Evolutionary conservation across 2,113 vertebrate species (phyloP), one percentile per base, ranked within the genome.

Genomic region (Tyrannus savana): DNA sequence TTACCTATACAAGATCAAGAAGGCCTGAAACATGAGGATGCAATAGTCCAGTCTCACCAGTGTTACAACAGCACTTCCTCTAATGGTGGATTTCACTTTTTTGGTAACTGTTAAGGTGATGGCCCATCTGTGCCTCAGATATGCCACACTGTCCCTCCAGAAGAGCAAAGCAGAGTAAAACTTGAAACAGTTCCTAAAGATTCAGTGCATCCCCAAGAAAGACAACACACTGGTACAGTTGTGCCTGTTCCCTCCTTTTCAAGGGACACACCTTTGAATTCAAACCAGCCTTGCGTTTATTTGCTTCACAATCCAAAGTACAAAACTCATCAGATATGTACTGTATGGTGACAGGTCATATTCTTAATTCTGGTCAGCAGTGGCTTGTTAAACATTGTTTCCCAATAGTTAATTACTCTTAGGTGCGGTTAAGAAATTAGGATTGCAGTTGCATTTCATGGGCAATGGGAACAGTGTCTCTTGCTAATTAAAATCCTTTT

Each of bases 401-500:
- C 49, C n/a, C 33, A 72, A 41, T 83, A 75, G 28, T 79, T 93
- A 82, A 55, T 91, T 89, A 79, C 23, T 80, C 39, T 53, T 68
- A 12, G 47, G 81, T 71, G 73, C 73, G 15, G 52, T 58, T 86
- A 64, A 93, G 90, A 76, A 97, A 96, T 94, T 96, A 94, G 90
- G 95, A 95, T 95, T 96, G 84, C 74, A 91, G 81, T 84, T 96
- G 84, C 66, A 74, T 86, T 83, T 93, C 77, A 25, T 75, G 23
- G 78, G 78, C 50, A 9, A 37, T 44, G 63, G 85, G 72, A 93
- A 50, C 17, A 8, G 24, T 60, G 49, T 71, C 83, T 92, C 91
- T 81, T 60, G 47, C 28, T 92, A 95, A 93, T 84, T 92, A 78
- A 90, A 93, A 74, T 69, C n/a, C 10, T 35, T 88, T 91, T 91